A percentile compares a stretch with the other conserved stretches of the same genome.
Evolutionary conservation across 2,113 vertebrate genomes (phyloP).

Genomic region (Channa argus): DNA sequence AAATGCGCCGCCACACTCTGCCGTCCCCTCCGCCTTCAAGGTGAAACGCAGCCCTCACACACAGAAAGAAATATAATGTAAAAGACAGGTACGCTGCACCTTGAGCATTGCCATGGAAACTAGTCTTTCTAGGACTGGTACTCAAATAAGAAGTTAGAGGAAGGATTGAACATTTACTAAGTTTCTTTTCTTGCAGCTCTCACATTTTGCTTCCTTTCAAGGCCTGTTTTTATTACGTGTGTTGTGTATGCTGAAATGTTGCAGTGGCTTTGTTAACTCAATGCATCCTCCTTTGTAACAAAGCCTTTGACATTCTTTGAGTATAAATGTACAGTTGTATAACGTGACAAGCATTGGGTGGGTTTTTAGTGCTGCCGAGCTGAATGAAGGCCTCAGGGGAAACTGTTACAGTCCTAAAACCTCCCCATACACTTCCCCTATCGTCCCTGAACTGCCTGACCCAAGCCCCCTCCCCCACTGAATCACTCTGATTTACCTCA

Average conservation of each 20-base stretch:
- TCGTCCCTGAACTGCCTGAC: slow-evolving; percentile 11
- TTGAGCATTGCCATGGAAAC: slow-evolving; percentile 75
- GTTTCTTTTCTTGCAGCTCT: slow-evolving; percentile 61
- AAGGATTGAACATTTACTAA: slow-evolving; percentile 49
- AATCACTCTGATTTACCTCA: slow-evolving; percentile 73
- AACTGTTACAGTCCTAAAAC: slow-evolving; percentile 29
- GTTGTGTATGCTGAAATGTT: slow-evolving; percentile 57
- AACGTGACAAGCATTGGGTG: slow-evolving; percentile 34
- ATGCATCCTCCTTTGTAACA: slow-evolving; percentile 46
- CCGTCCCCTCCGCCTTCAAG: slow-evolving; percentile 64
- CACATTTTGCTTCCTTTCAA: slow-evolving; percentile 61
- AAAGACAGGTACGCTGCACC: slow-evolving; percentile 43
- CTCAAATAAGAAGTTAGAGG: slow-evolving; percentile 41
- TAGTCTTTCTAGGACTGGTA: slow-evolving; percentile 31
- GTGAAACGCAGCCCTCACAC: slow-evolving; percentile 70
- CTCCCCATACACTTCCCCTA: slow-evolving; percentile 5
- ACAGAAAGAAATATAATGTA: slow-evolving; percentile 39
- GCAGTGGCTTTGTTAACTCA: slow-evolving; percentile 55
- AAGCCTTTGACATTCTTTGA: slow-evolving; percentile 44
- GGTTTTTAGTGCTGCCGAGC: slow-evolving; percentile 32
- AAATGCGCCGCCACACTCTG: slow-evolving; percentile 45
- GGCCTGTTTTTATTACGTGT: slow-evolving; percentile 59
- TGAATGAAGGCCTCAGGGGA: slow-evolving; percentile 14
- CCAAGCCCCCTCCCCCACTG: slow-evolving; percentile 11
- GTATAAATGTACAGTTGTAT: slow-evolving; percentile 57